Conservation (phyloP, 2,888 invertebrate genomes). For the Melanchra persicariae region DNA sequence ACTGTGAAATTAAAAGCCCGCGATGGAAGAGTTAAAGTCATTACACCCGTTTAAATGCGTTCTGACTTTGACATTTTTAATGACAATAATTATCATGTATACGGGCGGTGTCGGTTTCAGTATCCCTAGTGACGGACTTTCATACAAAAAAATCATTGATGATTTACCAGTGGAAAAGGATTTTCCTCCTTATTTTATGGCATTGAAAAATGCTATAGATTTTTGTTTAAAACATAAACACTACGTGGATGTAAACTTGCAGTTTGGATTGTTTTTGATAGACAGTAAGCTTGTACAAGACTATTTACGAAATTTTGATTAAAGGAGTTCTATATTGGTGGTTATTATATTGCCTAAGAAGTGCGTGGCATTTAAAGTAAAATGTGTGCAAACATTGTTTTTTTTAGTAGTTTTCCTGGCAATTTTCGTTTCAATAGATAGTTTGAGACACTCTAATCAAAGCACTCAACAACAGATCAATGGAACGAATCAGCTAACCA, state of each 20-base stretch:
- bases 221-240: conserved; percentile 68
- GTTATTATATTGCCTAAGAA: background rate
- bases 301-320: background rate
- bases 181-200: conserved; percentile 68
- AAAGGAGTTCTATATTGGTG: background rate
- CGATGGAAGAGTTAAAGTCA: conserved; percentile 16
- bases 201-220: conserved; percentile 70
- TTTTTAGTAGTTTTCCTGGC: background rate
- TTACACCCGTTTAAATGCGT: conserved; percentile 16
- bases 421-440: background rate
- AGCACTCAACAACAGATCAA: background rate
- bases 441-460: background rate
- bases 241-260: conserved; percentile 74
- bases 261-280: conserved; percentile 78
- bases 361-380: background rate
- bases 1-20: background rate
- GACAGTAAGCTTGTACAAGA: conserved; percentile 72
- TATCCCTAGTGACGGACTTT: background rate
- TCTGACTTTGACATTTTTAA: conserved; percentile 1
- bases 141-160: background rate
- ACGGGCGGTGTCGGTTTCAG: conserved; percentile 15
- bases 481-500: background rate
- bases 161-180: conserved; percentile 71
- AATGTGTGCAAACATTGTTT: background rate
- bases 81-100: conserved; percentile 4